A percentile compares a stretch with the other conserved stretches of the same genome.
phyloP scores from a whole-genome alignment of 2,888 invertebrate species.

The Dicyrtoma fusca region DNA sequence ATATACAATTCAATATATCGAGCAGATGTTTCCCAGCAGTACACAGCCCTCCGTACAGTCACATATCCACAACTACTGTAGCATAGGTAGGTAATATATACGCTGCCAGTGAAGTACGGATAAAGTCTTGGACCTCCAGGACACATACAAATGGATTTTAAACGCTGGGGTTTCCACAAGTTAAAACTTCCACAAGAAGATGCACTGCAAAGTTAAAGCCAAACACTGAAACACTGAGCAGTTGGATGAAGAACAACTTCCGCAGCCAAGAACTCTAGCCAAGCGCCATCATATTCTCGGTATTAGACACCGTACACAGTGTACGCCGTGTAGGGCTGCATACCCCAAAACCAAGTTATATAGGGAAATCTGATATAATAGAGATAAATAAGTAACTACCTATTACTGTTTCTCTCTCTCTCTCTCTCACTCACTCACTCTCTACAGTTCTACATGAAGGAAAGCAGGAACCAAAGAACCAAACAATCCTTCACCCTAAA shows the following conservation, averaged over 20 bases:
- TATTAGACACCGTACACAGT: neutral
- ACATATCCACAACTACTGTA: too few relatives aligned
- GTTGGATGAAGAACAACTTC: conserved; percentile 31
- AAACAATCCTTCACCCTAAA: conserved; percentile 34
- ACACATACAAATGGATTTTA: too few relatives aligned
- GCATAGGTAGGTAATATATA: too few relatives aligned
- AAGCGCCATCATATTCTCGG: conserved; percentile 28
- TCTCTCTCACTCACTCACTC: conserved; percentile 3
- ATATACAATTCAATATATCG: too few relatives aligned
- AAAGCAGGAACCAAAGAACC: conserved; percentile 25
- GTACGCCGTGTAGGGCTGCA: neutral
- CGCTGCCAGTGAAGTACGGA: too few relatives aligned
- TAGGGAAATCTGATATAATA: neutral
- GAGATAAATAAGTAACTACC: neutral
- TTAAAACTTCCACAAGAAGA: conserved; percentile 14
- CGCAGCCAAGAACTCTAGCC: conserved; percentile 29
- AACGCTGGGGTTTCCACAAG: conserved; percentile 20
- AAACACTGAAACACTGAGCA: conserved; percentile 13
- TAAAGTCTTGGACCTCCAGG: too few relatives aligned
- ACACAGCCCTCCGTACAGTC: too few relatives aligned
- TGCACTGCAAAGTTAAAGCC: conserved; percentile 20
- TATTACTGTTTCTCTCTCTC: conserved; percentile 10
- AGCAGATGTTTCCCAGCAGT: too few relatives aligned
- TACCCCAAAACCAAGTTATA: neutral
- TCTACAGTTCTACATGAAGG: neutral